These are phyloP conservation scores for Hypomecis punctinalis DNA, from an alignment of 2,888 invertebrate species.

Conservation along the genomic window DNA sequence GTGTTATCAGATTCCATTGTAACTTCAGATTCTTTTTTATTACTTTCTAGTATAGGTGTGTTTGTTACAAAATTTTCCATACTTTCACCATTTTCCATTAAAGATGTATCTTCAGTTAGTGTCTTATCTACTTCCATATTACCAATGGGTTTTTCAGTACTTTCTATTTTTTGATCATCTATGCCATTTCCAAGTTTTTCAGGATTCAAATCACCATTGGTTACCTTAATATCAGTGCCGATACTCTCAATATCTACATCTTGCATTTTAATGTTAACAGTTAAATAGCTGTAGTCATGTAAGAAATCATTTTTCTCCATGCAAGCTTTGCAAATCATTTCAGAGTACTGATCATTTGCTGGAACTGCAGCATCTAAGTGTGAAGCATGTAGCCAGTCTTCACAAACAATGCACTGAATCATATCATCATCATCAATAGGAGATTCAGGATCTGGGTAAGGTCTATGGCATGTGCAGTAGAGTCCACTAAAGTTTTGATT, in stretches of 20 bases:
- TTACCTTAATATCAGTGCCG: conserved; percentile 38
- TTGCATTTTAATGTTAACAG: conserved; percentile 62
- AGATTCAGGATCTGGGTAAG: conserved; percentile 97
- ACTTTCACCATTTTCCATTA: conserved; percentile 10
- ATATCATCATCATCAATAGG: conserved; percentile 92
- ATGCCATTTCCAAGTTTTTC: conserved; percentile 23
- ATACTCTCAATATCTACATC: conserved; percentile 56
- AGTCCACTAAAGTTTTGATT: conserved; percentile 97
- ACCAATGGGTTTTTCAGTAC: conserved; percentile 17
- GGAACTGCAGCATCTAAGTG: conserved; percentile 88
- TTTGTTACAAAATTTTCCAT: not conserved
- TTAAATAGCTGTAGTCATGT: conserved; percentile 87
- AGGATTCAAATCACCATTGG: conserved; percentile 43
- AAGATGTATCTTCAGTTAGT: conserved; percentile 12
- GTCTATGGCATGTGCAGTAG: conserved; percentile 96
- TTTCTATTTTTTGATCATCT: conserved; percentile 1
- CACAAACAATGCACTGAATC: conserved; percentile 98
- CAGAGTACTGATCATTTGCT: conserved; percentile 87
- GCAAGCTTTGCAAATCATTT: conserved; percentile 93
- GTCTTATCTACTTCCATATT: conserved; percentile 25
- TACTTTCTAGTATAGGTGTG: conserved; percentile 3
- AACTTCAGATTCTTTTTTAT: conserved; percentile 6
- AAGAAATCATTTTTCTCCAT: conserved; percentile 91
- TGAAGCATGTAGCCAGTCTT: conserved; percentile 98
- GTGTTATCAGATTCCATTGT: conserved; percentile 5